These are phyloP conservation scores for Frankliniella fusca DNA, from an alignment of 2,888 invertebrate genomes.

Conservation along the genomic window DNA sequence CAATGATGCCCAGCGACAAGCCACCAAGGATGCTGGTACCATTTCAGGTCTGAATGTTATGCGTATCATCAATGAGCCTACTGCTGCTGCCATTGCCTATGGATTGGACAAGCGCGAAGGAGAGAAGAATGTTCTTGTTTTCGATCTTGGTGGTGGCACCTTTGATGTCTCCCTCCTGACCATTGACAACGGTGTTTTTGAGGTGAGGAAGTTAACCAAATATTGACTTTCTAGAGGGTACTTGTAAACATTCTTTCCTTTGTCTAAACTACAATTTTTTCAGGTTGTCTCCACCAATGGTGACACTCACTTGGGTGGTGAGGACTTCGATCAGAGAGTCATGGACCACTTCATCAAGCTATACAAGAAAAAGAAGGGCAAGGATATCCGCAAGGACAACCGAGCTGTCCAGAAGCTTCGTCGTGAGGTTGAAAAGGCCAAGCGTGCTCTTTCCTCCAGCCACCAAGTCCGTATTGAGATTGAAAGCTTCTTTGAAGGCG, in stretches of 20 bases:
- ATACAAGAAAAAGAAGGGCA: constrained; percentile 98
- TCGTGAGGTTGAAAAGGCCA: constrained; percentile 96
- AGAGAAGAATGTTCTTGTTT: constrained; percentile 97
- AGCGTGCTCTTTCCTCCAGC: constrained; percentile 87
- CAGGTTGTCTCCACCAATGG: constrained; percentile 81
- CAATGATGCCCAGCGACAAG: constrained; percentile 99
- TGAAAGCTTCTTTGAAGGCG: constrained; percentile 96
- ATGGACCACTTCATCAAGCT: constrained; percentile 99
- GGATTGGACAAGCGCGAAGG: constrained; percentile 95
- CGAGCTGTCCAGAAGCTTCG: constrained; percentile 93
- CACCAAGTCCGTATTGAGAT: constrained; percentile 98
- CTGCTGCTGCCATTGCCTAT: constrained; percentile 95
- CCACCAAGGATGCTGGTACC: constrained; percentile 96
- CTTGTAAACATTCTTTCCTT: constrained; percentile 14
- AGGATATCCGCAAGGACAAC: constrained; percentile 91
- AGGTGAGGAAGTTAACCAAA: constrained; percentile 50
- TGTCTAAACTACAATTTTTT: constrained; percentile 27
- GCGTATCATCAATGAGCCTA: constrained; percentile 97
- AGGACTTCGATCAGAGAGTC: constrained; percentile 97
- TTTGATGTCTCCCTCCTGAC: constrained; percentile 97
- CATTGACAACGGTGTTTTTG: constrained; percentile 98
- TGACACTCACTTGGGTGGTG: constrained; percentile 96
- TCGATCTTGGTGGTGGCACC: constrained; percentile 98
- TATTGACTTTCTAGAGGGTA: not conserved
- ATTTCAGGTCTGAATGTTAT: constrained; percentile 89